A percentile compares a stretch with the other conserved stretches of the same genome.
These are phyloP conservation scores for Podilymbus podiceps DNA, from an alignment of 2,113 vertebrate species.

Conservation along the genomic window DNA sequence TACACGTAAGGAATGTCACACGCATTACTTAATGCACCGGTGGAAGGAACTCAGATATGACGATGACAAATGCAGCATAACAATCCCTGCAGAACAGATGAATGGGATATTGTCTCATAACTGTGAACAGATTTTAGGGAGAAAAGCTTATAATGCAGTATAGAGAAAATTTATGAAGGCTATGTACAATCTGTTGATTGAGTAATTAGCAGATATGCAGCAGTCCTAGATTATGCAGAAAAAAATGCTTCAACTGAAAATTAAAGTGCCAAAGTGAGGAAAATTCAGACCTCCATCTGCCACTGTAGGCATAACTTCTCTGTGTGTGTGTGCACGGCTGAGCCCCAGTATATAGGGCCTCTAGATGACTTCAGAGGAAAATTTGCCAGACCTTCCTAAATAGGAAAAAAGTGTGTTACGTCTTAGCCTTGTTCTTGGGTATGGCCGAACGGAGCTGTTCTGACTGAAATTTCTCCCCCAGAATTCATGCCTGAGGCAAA, in stretches of 20 bases:
- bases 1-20: background rate
- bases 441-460: background rate
- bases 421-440: background rate
- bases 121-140: background rate
- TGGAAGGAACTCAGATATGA: background rate
- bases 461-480: background rate
- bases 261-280: background rate
- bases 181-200: background rate
- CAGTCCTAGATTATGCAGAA: background rate
- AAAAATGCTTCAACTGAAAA: background rate
- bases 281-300: background rate
- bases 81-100: background rate
- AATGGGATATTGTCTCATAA: background rate
- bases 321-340: background rate
- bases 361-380: background rate
- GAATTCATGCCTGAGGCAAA: conserved; percentile 2
- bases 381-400: background rate
- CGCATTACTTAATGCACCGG: background rate
- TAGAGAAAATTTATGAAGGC: background rate
- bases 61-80: background rate
- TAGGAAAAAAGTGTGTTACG: background rate
- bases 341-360: background rate
- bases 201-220: background rate
- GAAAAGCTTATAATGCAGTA: background rate
- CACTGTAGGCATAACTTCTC: background rate